Evolutionary conservation across 1,140 invertebrate species (phyloP).

Genomic region (Oedothorax gibbosus): DNA sequence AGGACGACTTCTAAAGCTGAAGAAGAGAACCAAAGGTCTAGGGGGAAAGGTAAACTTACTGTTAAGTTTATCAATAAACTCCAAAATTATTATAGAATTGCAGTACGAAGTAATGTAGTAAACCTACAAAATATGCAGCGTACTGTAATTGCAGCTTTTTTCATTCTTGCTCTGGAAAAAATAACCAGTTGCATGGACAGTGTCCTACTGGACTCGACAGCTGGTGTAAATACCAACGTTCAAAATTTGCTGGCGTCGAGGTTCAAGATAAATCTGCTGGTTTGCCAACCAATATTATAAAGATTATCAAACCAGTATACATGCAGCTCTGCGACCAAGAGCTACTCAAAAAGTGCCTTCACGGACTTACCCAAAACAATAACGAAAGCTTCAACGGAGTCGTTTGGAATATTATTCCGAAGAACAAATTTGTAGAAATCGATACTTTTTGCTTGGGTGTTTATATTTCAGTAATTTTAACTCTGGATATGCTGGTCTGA

Average conservation of each 20-base stretch:
- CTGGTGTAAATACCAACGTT: conserved; percentile 22
- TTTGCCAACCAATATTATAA: conserved; percentile 19
- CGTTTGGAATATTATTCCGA: too few relatives aligned
- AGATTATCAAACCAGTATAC: not conserved
- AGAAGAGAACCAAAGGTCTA: conserved; percentile 5
- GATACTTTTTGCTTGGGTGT: too few relatives aligned
- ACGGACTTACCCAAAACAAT: too few relatives aligned
- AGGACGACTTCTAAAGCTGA: conserved; percentile 1
- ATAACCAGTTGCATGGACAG: conserved; percentile 16
- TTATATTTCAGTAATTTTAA: too few relatives aligned
- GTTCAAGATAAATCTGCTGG: not conserved
- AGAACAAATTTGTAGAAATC: too few relatives aligned
- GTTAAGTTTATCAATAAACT: conserved; percentile 24
- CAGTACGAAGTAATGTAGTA: conserved; percentile 5
- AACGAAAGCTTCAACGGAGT: too few relatives aligned
- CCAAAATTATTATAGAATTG: conserved; percentile 42
- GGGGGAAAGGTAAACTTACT: conserved; percentile 30
- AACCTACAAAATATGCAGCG: not conserved
- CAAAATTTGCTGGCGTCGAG: not conserved
- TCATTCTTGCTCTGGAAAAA: not conserved
- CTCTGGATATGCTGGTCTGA: too few relatives aligned
- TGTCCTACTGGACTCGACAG: conserved; percentile 4
- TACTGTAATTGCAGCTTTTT: not conserved
- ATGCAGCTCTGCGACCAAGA: too few relatives aligned
- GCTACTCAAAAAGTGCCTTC: too few relatives aligned